Evolutionary conservation across 2,888 invertebrate genomes (phyloP).

Genomic region (Dryocosmus kuriphilus): DNA sequence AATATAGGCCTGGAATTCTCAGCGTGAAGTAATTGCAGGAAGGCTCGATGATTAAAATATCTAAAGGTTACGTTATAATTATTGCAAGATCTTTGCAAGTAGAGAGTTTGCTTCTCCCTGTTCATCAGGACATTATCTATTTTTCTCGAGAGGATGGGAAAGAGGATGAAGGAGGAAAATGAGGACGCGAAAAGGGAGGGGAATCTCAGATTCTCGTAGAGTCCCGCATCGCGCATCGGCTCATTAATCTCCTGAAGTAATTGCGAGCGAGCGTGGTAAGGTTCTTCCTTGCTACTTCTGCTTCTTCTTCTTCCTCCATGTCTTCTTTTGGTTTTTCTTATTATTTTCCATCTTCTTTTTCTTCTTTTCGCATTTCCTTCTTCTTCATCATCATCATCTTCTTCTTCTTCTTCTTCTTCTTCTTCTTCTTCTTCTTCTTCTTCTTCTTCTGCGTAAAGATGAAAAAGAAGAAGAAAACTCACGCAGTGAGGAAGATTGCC

Average conservation of each 20-base stretch:
- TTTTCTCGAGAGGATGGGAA: slow-evolving; percentile 4
- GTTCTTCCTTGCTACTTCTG: slow-evolving; percentile 57
- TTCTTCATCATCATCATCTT: slow-evolving; percentile 25
- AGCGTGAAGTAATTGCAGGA: slow-evolving; percentile 33
- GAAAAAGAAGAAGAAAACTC: slow-evolving; percentile 47
- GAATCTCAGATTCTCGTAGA: slow-evolving; percentile 57
- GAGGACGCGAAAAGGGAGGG: slow-evolving; percentile 16
- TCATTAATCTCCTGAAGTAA: slow-evolving; percentile 74
- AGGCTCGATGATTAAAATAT: slow-evolving; percentile 38
- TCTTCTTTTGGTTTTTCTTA: slow-evolving; percentile 27
- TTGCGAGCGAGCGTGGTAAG: slow-evolving; percentile 71
- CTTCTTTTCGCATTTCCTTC: slow-evolving; percentile 9
- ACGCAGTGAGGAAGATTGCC: slow-evolving; percentile 58
- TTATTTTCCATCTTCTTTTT: slow-evolving; percentile 25
- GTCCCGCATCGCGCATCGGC: slow-evolving; percentile 71
- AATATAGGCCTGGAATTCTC: slow-evolving; percentile 16
- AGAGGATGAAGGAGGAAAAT: slow-evolving; percentile 31
- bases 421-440: slow-evolving; percentile 52
- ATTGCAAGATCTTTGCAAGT: slow-evolving; percentile 30
- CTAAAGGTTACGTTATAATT: slow-evolving; percentile 36
- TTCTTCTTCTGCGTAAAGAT: slow-evolving; percentile 54
- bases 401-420: slow-evolving; percentile 42
- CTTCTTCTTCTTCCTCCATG: slow-evolving; percentile 46
- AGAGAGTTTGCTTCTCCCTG: not conserved
- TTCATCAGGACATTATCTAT: slow-evolving; percentile 25